These are phyloP conservation scores for Buceros bicornis DNA, from an alignment of 2,797 vertebrate genomes.

Conservation along the genomic window DNA sequence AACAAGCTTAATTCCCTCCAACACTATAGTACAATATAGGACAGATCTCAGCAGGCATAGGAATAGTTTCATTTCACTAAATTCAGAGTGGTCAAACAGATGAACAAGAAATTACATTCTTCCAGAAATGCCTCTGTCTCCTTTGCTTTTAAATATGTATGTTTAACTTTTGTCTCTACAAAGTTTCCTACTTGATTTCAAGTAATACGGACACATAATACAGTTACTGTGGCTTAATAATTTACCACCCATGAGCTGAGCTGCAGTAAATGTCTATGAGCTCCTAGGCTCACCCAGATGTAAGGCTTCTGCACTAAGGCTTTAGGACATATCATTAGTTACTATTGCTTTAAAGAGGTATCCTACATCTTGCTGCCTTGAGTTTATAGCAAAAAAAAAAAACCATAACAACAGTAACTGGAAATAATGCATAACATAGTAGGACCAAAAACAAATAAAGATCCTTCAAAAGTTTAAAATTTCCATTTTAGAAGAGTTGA, in stretches of 20 bases:
- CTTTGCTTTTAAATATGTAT: not conserved
- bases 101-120: not conserved
- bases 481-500: not conserved
- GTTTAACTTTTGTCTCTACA: not conserved
- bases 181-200: not conserved
- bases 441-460: not conserved
- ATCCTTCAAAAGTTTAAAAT: not conserved
- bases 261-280: not conserved
- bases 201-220: not conserved
- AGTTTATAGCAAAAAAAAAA: not conserved
- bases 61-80: not conserved
- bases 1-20: not conserved
- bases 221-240: not conserved
- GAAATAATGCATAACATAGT: not conserved
- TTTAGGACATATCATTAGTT: not conserved
- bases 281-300: not conserved
- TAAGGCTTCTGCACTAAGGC: not conserved
- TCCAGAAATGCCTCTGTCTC: not conserved
- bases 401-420: not conserved
- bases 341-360: not conserved
- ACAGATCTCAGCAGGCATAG: conserved; percentile 6
- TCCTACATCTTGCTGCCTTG: not conserved
- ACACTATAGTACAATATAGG: not conserved
- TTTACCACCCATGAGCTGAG: not conserved
- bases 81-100: not conserved